Base-by-base conservation (phyloP, 2,113 vertebrate species). In the Stigmatopora argus region DNA sequence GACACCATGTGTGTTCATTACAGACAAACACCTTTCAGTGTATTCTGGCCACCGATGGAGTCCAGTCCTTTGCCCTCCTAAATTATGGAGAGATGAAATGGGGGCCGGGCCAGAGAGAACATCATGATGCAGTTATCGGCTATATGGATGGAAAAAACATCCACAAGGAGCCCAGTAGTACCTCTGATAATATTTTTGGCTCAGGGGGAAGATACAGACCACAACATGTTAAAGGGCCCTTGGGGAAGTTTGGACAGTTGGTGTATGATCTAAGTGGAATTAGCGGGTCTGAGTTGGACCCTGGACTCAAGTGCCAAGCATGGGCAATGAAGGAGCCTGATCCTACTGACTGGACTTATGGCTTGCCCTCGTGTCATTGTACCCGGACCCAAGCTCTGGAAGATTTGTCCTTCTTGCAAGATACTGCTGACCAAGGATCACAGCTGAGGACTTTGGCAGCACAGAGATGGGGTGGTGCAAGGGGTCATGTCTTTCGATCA, bases 1-100 rank as follows among this genome's bases (percentile, higher is more conserved):
- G 2, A 7, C 26, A 34, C 45, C 9, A 53, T 21, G 38, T 66
- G 8, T 46, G 11, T 59, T 17, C 3, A 79, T 71, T 74, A 31
- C 72, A 93, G 92, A 92, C 84, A 0, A 93, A 92, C 84, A 92
- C 92, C 2, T 93, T 91, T 83, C 92, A 93, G 83, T 89, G 90
- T 60, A 79, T 92, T 73, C 79, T 93, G 69, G 87, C 92, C 19
- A 92, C 89, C 0, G 91, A 93, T n/a, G 91, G 91, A 1, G 65
- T 7, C 0, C 88, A 85, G 38, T 90, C 92, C 15, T 93, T 92
- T 70, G 91, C 91, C 53, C 79, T 93, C 47, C 81, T 92, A 58
- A 87, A 73, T 19, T 93, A 88, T 12, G 82, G 87, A 12, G 83
- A 89, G 31, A 93, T 93, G 92, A 68, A 7, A 13, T 93, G 92